phyloP scores from a whole-genome alignment of 2,113 vertebrate genomes.

The Corynorhinus townsendii region DNA sequence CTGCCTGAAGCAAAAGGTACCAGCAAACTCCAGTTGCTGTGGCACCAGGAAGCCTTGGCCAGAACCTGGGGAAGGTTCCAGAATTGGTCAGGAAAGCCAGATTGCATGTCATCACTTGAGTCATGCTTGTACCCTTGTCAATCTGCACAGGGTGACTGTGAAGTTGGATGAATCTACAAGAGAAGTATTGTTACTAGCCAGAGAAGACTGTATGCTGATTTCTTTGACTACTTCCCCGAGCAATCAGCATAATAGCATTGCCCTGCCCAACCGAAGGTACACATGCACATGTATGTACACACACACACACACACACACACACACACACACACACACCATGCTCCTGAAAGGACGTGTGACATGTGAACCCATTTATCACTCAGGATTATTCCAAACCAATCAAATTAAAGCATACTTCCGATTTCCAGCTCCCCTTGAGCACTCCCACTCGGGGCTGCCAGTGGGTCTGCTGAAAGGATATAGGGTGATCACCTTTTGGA shows the following conservation, averaged over 20 bases:
- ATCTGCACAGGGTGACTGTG: background rate
- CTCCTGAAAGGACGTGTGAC: background rate
- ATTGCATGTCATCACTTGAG: background rate
- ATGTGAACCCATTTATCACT: background rate
- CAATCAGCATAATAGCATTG: background rate
- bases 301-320: background rate
- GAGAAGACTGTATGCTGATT: background rate
- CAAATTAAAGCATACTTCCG: background rate
- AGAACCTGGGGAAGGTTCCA: background rate
- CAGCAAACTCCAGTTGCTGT: background rate
- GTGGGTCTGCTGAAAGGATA: slow-evolving; percentile 88
- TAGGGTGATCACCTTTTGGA: slow-evolving; percentile 89
- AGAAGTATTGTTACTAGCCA: background rate
- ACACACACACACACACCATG: background rate
- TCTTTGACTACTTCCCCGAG: background rate
- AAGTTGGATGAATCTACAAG: background rate
- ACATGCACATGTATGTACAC: accelerated
- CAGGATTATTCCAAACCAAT: background rate
- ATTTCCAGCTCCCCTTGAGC: background rate
- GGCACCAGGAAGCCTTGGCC: background rate
- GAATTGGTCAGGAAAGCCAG: background rate
- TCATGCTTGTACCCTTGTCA: background rate
- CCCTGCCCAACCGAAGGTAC: background rate
- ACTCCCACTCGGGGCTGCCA: background rate
- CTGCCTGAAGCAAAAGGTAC: background rate